A percentile compares a stretch with the other conserved stretches of the same genome.
These are phyloP conservation scores for Oxyteleia sp. DNA, from an alignment of 2,888 invertebrate species.

Conservation along the genomic window DNA sequence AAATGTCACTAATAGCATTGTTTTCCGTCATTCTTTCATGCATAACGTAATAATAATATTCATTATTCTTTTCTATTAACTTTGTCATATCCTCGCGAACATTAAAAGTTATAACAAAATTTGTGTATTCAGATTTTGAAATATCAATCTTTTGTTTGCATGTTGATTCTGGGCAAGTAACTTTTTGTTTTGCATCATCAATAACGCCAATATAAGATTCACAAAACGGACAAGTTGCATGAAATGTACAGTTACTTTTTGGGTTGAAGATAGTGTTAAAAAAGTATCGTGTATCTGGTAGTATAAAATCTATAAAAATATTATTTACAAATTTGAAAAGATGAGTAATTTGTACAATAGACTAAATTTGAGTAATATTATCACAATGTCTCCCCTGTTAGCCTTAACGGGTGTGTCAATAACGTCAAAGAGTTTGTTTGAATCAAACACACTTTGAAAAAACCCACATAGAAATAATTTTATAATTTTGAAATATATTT, in stretches of 20 bases:
- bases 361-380: constrained; percentile 20
- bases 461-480: no score
- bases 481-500: no score
- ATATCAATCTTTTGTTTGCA: neutral
- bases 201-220: neutral
- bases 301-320: constrained; percentile 1
- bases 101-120: neutral
- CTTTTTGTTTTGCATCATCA: neutral
- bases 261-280: constrained; percentile 37
- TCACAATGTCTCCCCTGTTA: constrained; percentile 1
- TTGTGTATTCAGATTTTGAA: neutral
- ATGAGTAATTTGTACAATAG: constrained; percentile 6
- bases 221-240: constrained; percentile 1
- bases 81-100: neutral
- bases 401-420: constrained; percentile 4
- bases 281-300: constrained; percentile 33
- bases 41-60: constrained; percentile 3
- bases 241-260: neutral
- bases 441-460: no score
- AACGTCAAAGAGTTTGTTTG: neutral
- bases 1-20: constrained; percentile 14
- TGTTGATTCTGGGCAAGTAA: neutral
- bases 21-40: neutral
- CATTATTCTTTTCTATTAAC: neutral
- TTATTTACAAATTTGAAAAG: constrained; percentile 36